A percentile compares a stretch with the other conserved stretches of the same genome.
Evolutionary conservation across 2,797 vertebrate species (phyloP).

Genomic region (Ispidina picta): DNA sequence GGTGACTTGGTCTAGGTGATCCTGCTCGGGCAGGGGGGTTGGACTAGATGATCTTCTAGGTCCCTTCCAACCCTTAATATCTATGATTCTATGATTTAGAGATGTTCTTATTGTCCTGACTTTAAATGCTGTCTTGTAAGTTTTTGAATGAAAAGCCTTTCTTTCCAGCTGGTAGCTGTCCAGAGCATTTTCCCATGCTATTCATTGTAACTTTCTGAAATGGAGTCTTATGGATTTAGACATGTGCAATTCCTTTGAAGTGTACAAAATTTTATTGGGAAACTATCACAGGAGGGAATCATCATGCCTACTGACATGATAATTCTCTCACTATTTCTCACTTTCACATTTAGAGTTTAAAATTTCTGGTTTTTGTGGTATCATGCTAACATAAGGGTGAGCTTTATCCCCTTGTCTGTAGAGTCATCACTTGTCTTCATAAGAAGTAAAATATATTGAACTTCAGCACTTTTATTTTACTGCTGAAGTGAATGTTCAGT

Average conservation of each 20-base stretch:
- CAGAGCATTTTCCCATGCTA: constrained; percentile 15
- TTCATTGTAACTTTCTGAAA: constrained; percentile 19
- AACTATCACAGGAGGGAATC: constrained; percentile 31
- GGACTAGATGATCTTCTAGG: no score
- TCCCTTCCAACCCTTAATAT: no score
- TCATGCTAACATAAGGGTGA: background rate
- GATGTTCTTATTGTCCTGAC: background rate
- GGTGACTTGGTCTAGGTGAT: no score
- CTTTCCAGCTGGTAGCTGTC: constrained; percentile 33
- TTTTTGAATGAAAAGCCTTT: background rate
- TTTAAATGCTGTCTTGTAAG: background rate
- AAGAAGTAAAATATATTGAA: background rate
- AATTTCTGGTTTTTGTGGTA: background rate
- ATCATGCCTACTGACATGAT: constrained; percentile 13
- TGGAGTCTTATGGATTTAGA: constrained; percentile 22
- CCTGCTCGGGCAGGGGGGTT: no score
- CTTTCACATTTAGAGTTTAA: constrained; percentile 42
- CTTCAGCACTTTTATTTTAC: background rate
- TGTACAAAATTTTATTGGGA: constrained; percentile 31
- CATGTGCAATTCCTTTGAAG: constrained; percentile 38
- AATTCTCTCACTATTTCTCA: constrained; percentile 49
- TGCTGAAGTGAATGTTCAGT: background rate
- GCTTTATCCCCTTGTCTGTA: background rate
- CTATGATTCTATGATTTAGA: background rate
- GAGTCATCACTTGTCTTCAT: background rate